Conservation (phyloP, 2,113 vertebrate genomes). For the crab-eating macaque (Macaca fascicularis) region T2T-MFA8v1.1 NC_088381.1:100995501-100996000, state of each 20-base stretch:
- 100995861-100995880: slow-evolving; percentile 28
- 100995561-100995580: not conserved
- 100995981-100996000: slow-evolving; percentile 27
- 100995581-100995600: not conserved
- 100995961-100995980: slow-evolving; percentile 60
- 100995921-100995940: slow-evolving; percentile 1
- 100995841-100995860: not conserved
- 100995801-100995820: not conserved
- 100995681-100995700: not conserved
- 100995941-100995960: not conserved
- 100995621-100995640: not conserved
- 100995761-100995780: not conserved
- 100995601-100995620: not conserved
- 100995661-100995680: not conserved
- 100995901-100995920: not conserved
- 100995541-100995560: not conserved
- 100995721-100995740: not conserved
- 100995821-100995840: not conserved
- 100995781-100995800: not conserved
- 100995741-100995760: not conserved
- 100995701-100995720: not conserved
- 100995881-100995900: not conserved
- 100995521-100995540: not conserved
- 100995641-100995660: not conserved
- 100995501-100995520: not conserved